phyloP scores from a whole-genome alignment of 1,140 invertebrate species.

The Bombus soroeensis region DNA sequence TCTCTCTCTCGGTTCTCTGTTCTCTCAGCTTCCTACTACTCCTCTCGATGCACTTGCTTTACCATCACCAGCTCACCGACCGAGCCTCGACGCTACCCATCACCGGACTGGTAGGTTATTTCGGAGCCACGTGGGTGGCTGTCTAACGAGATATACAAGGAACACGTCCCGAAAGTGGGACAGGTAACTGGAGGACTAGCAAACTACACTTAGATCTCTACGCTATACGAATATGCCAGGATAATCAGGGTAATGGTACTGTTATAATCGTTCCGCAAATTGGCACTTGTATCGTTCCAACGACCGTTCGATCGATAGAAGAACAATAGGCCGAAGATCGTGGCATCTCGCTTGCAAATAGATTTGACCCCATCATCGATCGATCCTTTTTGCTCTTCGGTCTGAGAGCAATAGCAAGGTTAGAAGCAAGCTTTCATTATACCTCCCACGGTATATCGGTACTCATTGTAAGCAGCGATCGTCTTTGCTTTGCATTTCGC shows the following conservation, averaged over 20 bases:
- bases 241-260: conserved; percentile 55
- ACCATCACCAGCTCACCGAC: background rate
- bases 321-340: background rate
- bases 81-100: background rate
- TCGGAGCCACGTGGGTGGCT: conserved; percentile 65
- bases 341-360: background rate
- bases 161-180: conserved; percentile 64
- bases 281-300: background rate
- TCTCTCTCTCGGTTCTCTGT: background rate
- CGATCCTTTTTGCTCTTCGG: background rate
- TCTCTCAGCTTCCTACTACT: background rate
- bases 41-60: background rate
- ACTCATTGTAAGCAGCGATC: background rate
- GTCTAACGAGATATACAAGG: conserved; percentile 64
- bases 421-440: background rate
- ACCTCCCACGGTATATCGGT: background rate
- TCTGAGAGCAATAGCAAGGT: background rate
- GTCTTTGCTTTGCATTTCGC: conserved; percentile 54
- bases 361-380: background rate
- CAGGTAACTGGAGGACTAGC: conserved; percentile 48
- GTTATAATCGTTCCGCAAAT: conserved; percentile 50
- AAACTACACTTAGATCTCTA: conserved; percentile 31
- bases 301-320: conserved; percentile 9
- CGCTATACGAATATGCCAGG: conserved; percentile 43
- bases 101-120: conserved; percentile 55